Conservation (phyloP, 2,888 invertebrate genomes). For the Zygaena filipendulae region DNA sequence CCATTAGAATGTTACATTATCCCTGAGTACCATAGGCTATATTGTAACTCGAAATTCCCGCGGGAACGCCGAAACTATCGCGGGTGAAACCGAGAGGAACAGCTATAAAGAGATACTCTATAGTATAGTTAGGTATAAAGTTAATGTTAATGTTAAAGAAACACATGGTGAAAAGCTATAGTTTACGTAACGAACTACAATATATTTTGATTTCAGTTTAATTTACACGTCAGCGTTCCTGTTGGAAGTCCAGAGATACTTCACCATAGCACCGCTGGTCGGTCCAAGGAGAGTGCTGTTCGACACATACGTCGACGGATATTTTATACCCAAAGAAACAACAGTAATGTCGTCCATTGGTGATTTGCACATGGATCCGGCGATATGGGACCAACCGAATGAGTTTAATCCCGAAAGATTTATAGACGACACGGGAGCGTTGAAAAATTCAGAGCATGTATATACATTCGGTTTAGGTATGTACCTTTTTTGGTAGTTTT, state of each 20-base stretch:
- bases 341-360: conserved; percentile 62
- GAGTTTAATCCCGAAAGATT: conserved; percentile 73
- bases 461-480: conserved; percentile 76
- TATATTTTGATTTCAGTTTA: conserved; percentile 56
- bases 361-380: conserved; percentile 62
- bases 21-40: no score
- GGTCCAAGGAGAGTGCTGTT: conserved; percentile 58
- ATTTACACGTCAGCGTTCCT: conserved; percentile 65
- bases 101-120: no score
- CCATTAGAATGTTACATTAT: no score
- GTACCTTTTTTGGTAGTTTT: conserved; percentile 15
- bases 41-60: no score
- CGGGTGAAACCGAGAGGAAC: no score
- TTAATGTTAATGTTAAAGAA: no score
- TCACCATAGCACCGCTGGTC: conserved; percentile 60
- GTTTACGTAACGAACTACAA: no score
- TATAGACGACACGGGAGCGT: conserved; percentile 59
- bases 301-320: conserved; percentile 42
- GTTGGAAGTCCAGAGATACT: conserved; percentile 66
- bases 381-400: conserved; percentile 67
- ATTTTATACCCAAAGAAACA: conserved; percentile 57
- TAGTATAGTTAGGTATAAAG: no score
- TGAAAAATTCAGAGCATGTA: conserved; percentile 63
- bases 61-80: no score
- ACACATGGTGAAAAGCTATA: no score